Percentiles rank a stretch among this genome's conserved stretches.
These are phyloP conservation scores for Stenodema calcarata DNA, from an alignment of 2,888 invertebrate species.

Conservation along the genomic window DNA sequence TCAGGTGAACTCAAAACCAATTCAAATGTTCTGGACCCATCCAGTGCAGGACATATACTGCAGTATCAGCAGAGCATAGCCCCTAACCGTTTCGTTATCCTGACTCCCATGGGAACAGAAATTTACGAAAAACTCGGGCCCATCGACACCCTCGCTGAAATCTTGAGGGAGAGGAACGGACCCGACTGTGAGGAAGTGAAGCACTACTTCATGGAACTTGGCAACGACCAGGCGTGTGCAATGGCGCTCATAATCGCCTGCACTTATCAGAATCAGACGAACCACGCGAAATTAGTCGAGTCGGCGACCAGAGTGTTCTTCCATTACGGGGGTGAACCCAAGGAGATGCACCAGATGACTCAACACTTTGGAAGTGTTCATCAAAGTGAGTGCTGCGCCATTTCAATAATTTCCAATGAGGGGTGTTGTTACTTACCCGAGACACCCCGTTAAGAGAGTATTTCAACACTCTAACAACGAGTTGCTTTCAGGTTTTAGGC, in stretches of 20 bases:
- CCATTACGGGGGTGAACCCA: slow-evolving; percentile 84
- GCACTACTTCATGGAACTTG: slow-evolving; percentile 83
- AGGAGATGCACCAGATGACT: slow-evolving; percentile 40
- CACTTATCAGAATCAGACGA: slow-evolving; percentile 29
- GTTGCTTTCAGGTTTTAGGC: slow-evolving; percentile 55
- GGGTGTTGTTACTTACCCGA: too few species aligned
- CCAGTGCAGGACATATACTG: slow-evolving; percentile 66
- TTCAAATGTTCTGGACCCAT: slow-evolving; percentile 68
- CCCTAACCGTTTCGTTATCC: slow-evolving; percentile 76
- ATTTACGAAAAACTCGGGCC: slow-evolving; percentile 84
- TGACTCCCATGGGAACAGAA: slow-evolving; percentile 87
- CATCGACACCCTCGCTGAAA: slow-evolving; percentile 82
- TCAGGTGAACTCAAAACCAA: slow-evolving; percentile 59
- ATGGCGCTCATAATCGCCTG: slow-evolving; percentile 87
- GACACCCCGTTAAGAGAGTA: too few species aligned
- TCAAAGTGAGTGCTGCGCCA: background rate
- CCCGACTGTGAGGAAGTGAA: slow-evolving; percentile 85
- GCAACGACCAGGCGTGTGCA: slow-evolving; percentile 87
- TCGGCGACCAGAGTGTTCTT: slow-evolving; percentile 93
- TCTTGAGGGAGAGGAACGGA: slow-evolving; percentile 82
- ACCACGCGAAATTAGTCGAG: slow-evolving; percentile 67
- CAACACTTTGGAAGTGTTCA: slow-evolving; percentile 30
- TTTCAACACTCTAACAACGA: too few species aligned
- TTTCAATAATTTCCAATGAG: too few species aligned
- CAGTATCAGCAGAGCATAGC: slow-evolving; percentile 74